Evolutionary conservation across 53 echinoderm and acorn worm genomes (phyloP), one percentile per base, ranked within the genome.

Genomic region (Hippasteria phrygiana): DNA sequence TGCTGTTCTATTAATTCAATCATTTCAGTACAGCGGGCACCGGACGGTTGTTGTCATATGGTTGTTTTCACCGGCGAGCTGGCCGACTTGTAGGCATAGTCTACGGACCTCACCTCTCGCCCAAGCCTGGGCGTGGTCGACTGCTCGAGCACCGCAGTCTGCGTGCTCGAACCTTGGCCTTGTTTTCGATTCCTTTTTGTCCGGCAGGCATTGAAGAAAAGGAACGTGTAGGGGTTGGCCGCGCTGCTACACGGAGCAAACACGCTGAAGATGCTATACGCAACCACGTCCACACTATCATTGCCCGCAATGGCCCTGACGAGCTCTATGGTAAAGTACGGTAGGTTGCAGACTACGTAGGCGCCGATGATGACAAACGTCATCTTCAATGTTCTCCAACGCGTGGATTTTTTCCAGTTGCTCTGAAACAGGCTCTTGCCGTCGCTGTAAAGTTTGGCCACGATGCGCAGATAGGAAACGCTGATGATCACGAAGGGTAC

Each of bases 361-460:
- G 93, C 93, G 29, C 87, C 91, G 85, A 99, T 99, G 75, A 99
- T 99, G 34, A 94, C 99, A 66, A 94, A 96, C 3, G 99, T 99
- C 99, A 99, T 99, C 24, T 95, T 95, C 27, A 99, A 77, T 35
- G 99, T 96, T 59, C 95, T 88, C 94, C 95, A 95, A 16, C 97
- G 89, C 13, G 97, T 91, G 16, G 91, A 94, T 45, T 94, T 90
- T 64, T 99, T 96, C 93, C 95, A 97, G 55, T 94, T 94, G 62
- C 91, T 95, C 62, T 97, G 93, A 56, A 99, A 95, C 74, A 94
- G 71, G 22, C 88, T 93, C 43, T 96, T 91, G 33, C 98, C 93
- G 1, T 91, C 94, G 14, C 90, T 91, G 91, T 93, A 99, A 14
- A 99, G 89, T 17, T 93, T 93, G 41, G 93, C 84, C 28, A 99